A percentile compares a stretch with the other conserved stretches of the same genome.
These are phyloP conservation scores for Cremastinae sp. DNA, from an alignment of 2,888 invertebrate species.

Conservation along the genomic window DNA sequence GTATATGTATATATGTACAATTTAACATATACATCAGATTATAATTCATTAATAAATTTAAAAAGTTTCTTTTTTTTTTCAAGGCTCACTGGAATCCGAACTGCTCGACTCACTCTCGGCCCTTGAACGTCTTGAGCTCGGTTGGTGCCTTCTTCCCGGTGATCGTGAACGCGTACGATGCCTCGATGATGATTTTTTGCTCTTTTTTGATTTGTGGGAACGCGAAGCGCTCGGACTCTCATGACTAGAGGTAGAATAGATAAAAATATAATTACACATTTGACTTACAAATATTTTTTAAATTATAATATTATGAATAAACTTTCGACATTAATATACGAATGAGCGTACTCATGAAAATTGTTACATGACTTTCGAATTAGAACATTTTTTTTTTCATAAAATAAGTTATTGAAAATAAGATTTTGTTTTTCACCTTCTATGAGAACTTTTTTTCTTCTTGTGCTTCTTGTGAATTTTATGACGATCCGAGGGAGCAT, in stretches of 20 bases:
- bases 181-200: slow-evolving; percentile 75
- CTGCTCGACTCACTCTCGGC: slow-evolving; percentile 74
- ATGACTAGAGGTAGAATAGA: slow-evolving; percentile 67
- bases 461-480: slow-evolving; percentile 77
- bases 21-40: slow-evolving; percentile 54
- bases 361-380: too few relatives aligned
- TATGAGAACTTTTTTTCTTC: slow-evolving; percentile 81
- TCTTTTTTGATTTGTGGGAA: slow-evolving; percentile 76
- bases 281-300: not conserved
- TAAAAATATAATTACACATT: slow-evolving; percentile 2
- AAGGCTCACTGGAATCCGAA: slow-evolving; percentile 73
- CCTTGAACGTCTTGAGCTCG: slow-evolving; percentile 68
- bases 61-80: slow-evolving; percentile 53
- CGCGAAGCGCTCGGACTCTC: slow-evolving; percentile 75
- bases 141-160: slow-evolving; percentile 71
- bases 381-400: too few relatives aligned
- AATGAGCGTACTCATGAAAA: too few relatives aligned
- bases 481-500: slow-evolving; percentile 73
- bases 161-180: slow-evolving; percentile 76
- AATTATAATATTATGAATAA: slow-evolving; percentile 4
- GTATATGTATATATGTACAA: slow-evolving; percentile 64
- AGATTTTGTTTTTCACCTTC: slow-evolving; percentile 77
- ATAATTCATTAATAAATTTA: slow-evolving; percentile 16
- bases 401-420: slow-evolving; percentile 17
- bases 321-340: too few relatives aligned